A percentile compares a stretch with the other conserved stretches of the same genome.
Conservation (phyloP, 1,140 invertebrate species). For the Magallana angulata region DNA sequence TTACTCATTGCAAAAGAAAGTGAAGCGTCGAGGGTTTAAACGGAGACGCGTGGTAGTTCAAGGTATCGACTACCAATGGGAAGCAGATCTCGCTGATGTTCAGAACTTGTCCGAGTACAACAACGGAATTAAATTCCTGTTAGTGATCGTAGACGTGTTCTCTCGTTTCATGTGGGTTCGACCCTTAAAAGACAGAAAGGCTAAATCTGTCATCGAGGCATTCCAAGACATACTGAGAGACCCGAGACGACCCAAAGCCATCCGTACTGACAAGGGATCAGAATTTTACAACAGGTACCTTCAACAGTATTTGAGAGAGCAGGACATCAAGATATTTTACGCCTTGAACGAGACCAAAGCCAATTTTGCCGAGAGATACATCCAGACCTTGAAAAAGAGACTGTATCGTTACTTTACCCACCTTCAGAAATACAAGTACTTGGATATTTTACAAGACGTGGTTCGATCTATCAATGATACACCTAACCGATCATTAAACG, state of each 20-base stretch:
- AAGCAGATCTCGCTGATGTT: too few relatives aligned
- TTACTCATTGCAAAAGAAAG: too few relatives aligned
- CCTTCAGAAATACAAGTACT: conserved; percentile 22
- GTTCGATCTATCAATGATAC: conserved; percentile 46
- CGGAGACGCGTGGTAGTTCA: too few relatives aligned
- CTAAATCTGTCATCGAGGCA: neutral
- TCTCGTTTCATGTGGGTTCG: neutral
- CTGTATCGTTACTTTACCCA: conserved; percentile 44
- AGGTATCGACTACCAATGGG: too few relatives aligned
- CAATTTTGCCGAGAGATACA: conserved; percentile 43
- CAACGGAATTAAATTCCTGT: too few relatives aligned
- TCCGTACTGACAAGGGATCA: conserved; percentile 43
- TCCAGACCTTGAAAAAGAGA: conserved; percentile 46
- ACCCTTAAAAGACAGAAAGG: conserved; percentile 18
- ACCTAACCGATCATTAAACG: conserved; percentile 47
- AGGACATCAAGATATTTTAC: conserved; percentile 36
- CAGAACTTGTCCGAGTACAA: too few relatives aligned
- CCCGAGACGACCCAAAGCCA: neutral
- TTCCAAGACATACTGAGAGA: neutral
- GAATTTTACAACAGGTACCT: conserved; percentile 36
- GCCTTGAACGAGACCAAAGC: conserved; percentile 49
- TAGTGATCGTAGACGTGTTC: too few relatives aligned
- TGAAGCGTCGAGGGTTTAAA: too few relatives aligned
- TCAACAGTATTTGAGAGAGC: conserved; percentile 28
- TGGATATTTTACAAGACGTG: conserved; percentile 44